Conservation (phyloP, 1,140 invertebrate species). For the Sycophaga agraensis region DNA sequence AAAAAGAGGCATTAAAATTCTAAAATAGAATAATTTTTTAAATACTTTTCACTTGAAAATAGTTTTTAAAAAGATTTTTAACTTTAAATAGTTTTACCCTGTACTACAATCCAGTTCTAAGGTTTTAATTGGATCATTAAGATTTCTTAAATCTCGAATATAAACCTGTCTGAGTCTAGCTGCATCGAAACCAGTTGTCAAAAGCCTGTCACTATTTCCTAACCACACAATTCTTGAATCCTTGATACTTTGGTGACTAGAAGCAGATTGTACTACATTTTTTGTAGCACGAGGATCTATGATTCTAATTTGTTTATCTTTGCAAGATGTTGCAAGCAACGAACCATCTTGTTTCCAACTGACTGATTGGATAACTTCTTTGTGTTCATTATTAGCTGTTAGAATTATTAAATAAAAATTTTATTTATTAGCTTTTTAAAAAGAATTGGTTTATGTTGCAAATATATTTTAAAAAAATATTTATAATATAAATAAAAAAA, state of each 20-base stretch:
- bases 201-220: constrained; percentile 75
- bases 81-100: constrained; percentile 59
- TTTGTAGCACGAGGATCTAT: constrained; percentile 73
- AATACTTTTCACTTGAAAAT: background rate
- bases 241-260: constrained; percentile 85
- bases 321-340: constrained; percentile 71
- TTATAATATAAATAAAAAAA: too few species aligned
- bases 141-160: constrained; percentile 82
- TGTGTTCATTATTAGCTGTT: constrained; percentile 74
- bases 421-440: background rate
- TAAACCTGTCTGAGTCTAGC: constrained; percentile 81
- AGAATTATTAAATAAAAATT: constrained; percentile 20
- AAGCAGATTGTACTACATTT: constrained; percentile 65
- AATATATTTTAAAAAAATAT: background rate
- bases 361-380: constrained; percentile 80
- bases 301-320: constrained; percentile 81
- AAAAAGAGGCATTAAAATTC: constrained; percentile 83
- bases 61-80: too few species aligned
- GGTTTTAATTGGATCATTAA: constrained; percentile 75
- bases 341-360: constrained; percentile 84
- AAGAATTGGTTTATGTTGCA: background rate
- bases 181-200: constrained; percentile 80
- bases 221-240: constrained; percentile 89
- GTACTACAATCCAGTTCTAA: constrained; percentile 86
- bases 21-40: constrained; percentile 39